Conservation (phyloP, 2,797 vertebrate genomes). For the Cuniculus paca region DNA sequence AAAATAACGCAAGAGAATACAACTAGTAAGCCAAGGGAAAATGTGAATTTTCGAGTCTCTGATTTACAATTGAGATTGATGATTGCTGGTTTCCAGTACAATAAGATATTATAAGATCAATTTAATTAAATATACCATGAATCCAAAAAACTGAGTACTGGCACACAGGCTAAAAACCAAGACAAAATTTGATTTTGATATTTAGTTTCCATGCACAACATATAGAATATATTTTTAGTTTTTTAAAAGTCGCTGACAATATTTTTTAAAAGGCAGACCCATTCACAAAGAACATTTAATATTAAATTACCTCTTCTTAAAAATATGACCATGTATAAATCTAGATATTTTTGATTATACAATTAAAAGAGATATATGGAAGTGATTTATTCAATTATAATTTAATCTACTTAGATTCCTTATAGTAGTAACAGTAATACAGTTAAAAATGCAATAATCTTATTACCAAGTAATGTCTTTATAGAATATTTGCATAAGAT, state of each 20-base stretch:
- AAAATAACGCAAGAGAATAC: neutral
- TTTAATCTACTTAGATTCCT: neutral
- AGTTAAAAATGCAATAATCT: neutral
- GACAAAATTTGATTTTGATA: neutral
- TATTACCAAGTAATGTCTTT: neutral
- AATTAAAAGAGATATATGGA: neutral
- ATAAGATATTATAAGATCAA: neutral
- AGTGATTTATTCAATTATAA: neutral
- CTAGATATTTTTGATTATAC: neutral
- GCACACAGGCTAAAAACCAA: neutral
- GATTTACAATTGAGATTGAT: neutral
- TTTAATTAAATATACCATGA: constrained; percentile 21
- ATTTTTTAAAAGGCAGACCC: neutral
- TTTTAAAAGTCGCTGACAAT: neutral
- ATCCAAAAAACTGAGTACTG: neutral
- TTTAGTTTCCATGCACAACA: constrained; percentile 23
- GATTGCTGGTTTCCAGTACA: neutral
- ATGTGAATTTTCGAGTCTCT: neutral
- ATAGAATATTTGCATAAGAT: neutral
- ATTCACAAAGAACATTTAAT: neutral
- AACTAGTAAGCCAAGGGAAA: neutral
- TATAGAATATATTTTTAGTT: neutral
- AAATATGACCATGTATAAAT: neutral
- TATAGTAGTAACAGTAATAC: neutral
- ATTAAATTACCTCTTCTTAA: neutral